Evolutionary conservation across 2,888 invertebrate genomes (phyloP), one percentile per base, ranked within the genome.

Genomic region (Lithophane socia): DNA sequence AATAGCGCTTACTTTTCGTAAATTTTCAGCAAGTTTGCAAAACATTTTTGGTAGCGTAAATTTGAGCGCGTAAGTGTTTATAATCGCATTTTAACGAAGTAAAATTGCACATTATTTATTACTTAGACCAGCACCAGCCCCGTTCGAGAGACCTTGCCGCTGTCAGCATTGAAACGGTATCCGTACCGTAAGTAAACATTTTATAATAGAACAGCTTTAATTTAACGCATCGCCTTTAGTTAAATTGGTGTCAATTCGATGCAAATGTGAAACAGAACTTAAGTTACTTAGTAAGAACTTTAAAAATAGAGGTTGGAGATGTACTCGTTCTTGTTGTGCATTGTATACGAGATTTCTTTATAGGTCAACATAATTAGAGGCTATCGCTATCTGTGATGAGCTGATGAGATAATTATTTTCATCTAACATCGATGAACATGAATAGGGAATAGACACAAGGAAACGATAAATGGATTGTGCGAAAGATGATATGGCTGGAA

Each of bases 111-210:
- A 67, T 66, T 75, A 70, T 79, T 71, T 71, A 68, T 77, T 82
- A 80, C 86, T 85, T 90, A 77, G 64, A 82, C 85, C 83, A 86
- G 78, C 73, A 82, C 85, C 81, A 86, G 78, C 73, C 68, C 80
- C 82, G 83, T 86, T 83, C 78, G 72, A 77, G 85, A 90, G 88
- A 90, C 90, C 89, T 75, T 82, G 77, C 60, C 73, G 73, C 56
- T 63, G 72, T 83, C 77, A 80, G 88, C 91, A 92, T 91, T 92
- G 91, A 92, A 94, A 94, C 94, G 93, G 94, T 93, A 94, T 87
- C 83, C 82, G 80, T 91, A 92, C 91, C 91, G 93, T 90, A 75
- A 75, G 64, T 64, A 91, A 90, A 86, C 86, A 87, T 82, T 88
- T 86, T 80, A 89, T 87, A 88, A 89, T 87, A 84, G 83, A 44